Evolutionary conservation across 2,797 vertebrate species (phyloP), one percentile per base, ranked within the genome.

Genomic region (Loris lydekkerianus): DNA sequence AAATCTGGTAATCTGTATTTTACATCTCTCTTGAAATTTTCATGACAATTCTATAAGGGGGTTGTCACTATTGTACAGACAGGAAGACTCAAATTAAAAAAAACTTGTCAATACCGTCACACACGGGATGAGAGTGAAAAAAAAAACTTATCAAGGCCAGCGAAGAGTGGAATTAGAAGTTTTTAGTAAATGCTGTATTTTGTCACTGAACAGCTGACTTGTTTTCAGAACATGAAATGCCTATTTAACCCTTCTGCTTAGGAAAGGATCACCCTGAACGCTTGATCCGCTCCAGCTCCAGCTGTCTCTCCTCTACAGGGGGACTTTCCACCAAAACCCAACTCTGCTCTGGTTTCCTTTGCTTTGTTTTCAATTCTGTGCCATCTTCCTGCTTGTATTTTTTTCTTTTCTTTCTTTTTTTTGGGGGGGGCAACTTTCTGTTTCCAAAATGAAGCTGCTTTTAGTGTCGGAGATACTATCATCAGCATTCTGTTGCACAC

Each of bases 351-450:
- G 77, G 10, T 94, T 96, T 95, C 34, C 1, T 85, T 88, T 7
- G n/a, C 78, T 95, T 96, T 85, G 58, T 94, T 96, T 97, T 80
- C 27, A 72, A 91, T 67, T 89, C 75, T 31, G 9, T 89, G 69
- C 76, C 58, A 34, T 97, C 86, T 95, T 96, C 88, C 82, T 75
- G 81, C 58, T 69, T n/a, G 3, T 1, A 6, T 5, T 80, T 60
- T 86, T 93, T 82, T 65, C 29, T 75, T 53, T 86, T 93, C 77
- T 80, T 56, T 23, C 85, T 91, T 91, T 87, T 56, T 82, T 92
- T 86, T 34, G 34, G 34, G 34, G 34, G 34, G 34, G 67, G 76
- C 81, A 27, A 65, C 37, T 37, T 75, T 69, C 56, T 1, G n/a
- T 58, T 89, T 85, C 65, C 29, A 67, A 85, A 89, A 67, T 78